phyloP scores from a whole-genome alignment of 2,113 vertebrate genomes.

The Eublepharis macularius region DNA sequence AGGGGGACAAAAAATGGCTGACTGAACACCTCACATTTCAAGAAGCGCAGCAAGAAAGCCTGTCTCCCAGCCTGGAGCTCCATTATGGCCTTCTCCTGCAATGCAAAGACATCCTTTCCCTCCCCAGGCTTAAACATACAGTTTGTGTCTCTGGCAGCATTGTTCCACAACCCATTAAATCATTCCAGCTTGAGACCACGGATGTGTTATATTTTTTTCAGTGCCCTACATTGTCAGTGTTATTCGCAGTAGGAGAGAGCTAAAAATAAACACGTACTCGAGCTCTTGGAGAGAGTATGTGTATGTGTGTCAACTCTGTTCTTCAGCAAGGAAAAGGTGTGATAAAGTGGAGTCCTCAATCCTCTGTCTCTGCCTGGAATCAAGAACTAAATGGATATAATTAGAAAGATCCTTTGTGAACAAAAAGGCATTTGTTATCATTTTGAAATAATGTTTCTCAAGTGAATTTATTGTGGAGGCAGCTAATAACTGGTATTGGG shows the following conservation, averaged over 20 bases:
- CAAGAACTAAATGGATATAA: background rate
- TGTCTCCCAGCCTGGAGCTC: conserved; percentile 6
- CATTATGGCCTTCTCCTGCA: background rate
- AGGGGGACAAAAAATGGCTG: conserved; percentile 12
- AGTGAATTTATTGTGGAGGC: background rate
- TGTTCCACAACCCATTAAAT: conserved; percentile 53
- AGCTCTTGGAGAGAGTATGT: background rate
- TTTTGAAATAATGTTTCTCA: background rate
- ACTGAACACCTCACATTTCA: conserved; percentile 15
- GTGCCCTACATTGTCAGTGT: conserved; percentile 48
- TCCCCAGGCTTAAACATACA: conserved; percentile 35
- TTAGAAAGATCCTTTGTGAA: background rate
- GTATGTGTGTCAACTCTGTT: background rate
- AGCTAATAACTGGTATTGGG: background rate
- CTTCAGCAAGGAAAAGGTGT: background rate
- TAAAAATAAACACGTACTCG: conserved; percentile 52
- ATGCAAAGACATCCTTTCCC: conserved; percentile 15
- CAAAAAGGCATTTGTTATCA: background rate
- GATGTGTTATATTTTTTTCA: conserved; percentile 53
- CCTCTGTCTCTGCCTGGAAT: too few species aligned
- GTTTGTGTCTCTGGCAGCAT: conserved; percentile 40
- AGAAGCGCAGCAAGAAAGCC: background rate
- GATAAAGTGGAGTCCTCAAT: background rate
- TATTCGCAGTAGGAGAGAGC: conserved; percentile 52
- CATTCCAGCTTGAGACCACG: conserved; percentile 50